phyloP scores from a whole-genome alignment of 2,113 vertebrate genomes.

The Clarias magur region DNA sequence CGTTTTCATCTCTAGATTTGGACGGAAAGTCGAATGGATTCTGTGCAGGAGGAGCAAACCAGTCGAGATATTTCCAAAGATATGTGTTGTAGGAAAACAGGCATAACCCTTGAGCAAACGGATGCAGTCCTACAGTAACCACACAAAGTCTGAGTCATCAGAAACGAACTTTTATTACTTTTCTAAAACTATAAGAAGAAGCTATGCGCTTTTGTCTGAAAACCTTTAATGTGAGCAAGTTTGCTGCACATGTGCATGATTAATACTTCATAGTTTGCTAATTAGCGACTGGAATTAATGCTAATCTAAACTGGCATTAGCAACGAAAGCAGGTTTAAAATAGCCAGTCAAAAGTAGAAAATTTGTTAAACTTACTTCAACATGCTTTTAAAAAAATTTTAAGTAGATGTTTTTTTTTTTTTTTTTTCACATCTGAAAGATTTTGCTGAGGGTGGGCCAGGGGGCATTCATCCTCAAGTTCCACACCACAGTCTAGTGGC shows the following conservation, averaged over 20 bases:
- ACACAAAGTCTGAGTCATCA: slow-evolving; percentile 41
- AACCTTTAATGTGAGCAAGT: neutral
- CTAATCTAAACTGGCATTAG: neutral
- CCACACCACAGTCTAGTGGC: neutral
- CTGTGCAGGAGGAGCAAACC: slow-evolving; percentile 6
- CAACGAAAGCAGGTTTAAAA: neutral
- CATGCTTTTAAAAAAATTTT: too few species aligned
- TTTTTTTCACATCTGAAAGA: neutral
- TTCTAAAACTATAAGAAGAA: neutral
- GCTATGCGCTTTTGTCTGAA: neutral
- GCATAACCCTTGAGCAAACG: slow-evolving; percentile 35
- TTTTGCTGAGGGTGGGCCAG: neutral
- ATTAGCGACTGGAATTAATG: neutral
- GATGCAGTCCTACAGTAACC: slow-evolving; percentile 5
- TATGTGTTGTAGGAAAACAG: slow-evolving; percentile 11
- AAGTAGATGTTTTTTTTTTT: too few species aligned
- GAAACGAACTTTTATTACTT: slow-evolving; percentile 1
- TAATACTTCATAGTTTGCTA: neutral
- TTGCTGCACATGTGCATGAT: neutral
- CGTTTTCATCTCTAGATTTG: neutral
- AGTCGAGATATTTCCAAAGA: slow-evolving; percentile 25
- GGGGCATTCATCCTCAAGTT: neutral
- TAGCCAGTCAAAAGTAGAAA: neutral
- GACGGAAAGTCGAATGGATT: neutral
- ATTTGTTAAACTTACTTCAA: neutral